Evolutionary conservation across 2,113 vertebrate genomes (phyloP).

Genomic region (Corythaeola cristata): DNA sequence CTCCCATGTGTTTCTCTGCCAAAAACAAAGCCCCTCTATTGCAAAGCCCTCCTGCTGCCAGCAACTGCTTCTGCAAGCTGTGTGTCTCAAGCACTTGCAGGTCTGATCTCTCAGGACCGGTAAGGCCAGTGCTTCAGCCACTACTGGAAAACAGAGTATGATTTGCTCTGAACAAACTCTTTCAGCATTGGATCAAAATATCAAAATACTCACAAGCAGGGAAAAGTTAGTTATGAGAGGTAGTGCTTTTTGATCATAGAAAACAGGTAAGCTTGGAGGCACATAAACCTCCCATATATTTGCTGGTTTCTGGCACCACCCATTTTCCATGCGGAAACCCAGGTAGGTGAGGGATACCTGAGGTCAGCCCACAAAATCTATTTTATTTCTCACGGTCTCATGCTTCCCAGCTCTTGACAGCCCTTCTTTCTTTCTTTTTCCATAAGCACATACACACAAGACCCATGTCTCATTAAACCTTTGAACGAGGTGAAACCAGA

Average conservation of each 20-base stretch:
- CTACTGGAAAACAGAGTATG: neutral
- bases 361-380: neutral
- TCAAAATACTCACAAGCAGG: neutral
- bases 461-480: neutral
- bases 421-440: neutral
- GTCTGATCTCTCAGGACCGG: neutral
- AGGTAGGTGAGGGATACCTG: neutral
- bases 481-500: neutral
- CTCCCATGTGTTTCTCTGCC: neutral
- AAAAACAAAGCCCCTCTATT: neutral
- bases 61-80: neutral
- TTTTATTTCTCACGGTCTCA: conserved; percentile 4
- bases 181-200: neutral
- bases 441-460: neutral
- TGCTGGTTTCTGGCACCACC: neutral
- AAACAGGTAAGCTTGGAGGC: neutral
- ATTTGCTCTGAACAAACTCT: neutral
- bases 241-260: neutral
- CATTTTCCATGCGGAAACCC: neutral
- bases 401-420: neutral
- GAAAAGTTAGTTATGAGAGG: neutral
- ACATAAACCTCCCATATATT: neutral
- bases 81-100: neutral
- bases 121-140: neutral
- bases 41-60: neutral